Evolutionary conservation across 2,113 vertebrate species (phyloP).

Genomic region (Phalacrocorax brasilianus): DNA sequence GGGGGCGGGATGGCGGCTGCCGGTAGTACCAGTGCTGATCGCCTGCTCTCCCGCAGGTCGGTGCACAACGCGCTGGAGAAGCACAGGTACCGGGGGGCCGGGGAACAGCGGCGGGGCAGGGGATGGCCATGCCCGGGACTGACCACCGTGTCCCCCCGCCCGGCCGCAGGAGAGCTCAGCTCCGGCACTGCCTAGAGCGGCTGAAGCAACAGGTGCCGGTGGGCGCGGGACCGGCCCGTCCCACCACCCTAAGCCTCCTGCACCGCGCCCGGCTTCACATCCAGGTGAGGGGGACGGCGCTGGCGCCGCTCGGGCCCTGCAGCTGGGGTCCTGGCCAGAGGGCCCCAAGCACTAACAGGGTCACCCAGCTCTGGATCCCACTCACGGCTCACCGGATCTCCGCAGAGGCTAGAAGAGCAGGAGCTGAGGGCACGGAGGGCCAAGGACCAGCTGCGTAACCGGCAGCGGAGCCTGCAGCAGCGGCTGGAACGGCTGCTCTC

Average conservation of each 20-base stretch:
- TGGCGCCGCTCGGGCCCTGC: fast-evolving
- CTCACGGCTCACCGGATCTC: neutral
- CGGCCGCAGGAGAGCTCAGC: conserved; percentile 84
- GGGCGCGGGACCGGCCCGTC: conserved; percentile 78
- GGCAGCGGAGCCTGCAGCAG: conserved; percentile 81
- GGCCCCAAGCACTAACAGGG: fast-evolving
- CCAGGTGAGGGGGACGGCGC: conserved; percentile 72
- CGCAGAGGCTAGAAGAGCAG: conserved; percentile 89
- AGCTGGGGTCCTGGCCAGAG: fast-evolving
- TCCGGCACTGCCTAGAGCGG: conserved; percentile 87
- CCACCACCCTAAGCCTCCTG: conserved; percentile 89
- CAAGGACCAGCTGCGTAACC: conserved; percentile 83
- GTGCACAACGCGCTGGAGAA: too few species aligned
- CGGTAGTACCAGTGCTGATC: too few species aligned
- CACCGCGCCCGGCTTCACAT: conserved; percentile 88
- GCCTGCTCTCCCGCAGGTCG: too few species aligned
- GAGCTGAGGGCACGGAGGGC: conserved; percentile 79
- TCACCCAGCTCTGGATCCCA: fast-evolving
- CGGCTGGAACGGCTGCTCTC: conserved; percentile 82
- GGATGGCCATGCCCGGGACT: neutral
- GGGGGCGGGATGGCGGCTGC: too few species aligned
- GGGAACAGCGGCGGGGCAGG: too few species aligned
- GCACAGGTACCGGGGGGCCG: too few species aligned
- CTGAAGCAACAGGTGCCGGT: conserved; percentile 90
- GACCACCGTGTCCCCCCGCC: neutral